Evolutionary conservation across 2,797 vertebrate species (phyloP), one percentile per base, ranked within the genome.

Genomic region (Apogon talboti): DNA sequence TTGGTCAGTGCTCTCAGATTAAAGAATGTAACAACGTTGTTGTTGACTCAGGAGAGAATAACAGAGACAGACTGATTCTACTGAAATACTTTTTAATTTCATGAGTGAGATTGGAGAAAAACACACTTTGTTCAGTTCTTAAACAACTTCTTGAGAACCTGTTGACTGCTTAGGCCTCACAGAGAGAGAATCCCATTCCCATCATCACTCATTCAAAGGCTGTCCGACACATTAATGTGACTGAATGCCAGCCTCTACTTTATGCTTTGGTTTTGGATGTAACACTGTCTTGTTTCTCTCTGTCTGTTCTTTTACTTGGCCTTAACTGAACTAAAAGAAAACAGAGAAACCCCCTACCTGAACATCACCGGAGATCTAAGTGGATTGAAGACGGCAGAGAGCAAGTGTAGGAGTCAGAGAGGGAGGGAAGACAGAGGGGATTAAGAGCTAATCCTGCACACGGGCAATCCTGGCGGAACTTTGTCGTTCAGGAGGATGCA

Each of bases 371-470:
- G 49, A 43, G 66, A 68, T 42, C 79, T 92, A 90, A 92, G 78
- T 90, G 83, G 90, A 91, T 91, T 92, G 86, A 76, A 85, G 78
- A 66, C 59, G 81, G 61, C 82, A 86, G 83, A 86, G 82, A 81
- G 83, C 71, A 69, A 82, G 83, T 47, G 74, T 86, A 74, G 71
- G 75, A 85, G 75, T 66, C 62, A 52, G 55, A 64, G 82, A 63
- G 79, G 74, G 79, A 79, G 61, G 76, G 74, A 81, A 76, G 84
- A 87, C 83, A 85, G 74, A 65, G 57, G 71, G 74, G 90, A 91
- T 92, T 92, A 92, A 50, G 55, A 67, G 62, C 57, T 93, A 92
- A 93, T 93, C 91, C 87, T 66, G 60, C 19, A 57, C 70, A 41
- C 4, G 76, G 84, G 82, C 91, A 88, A 85, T 89, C 89, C 72